A percentile compares a stretch with the other conserved stretches of the same genome.
Conservation (phyloP, 64 coral and sea anemone genomes). For the Montipora cactus region DNA sequence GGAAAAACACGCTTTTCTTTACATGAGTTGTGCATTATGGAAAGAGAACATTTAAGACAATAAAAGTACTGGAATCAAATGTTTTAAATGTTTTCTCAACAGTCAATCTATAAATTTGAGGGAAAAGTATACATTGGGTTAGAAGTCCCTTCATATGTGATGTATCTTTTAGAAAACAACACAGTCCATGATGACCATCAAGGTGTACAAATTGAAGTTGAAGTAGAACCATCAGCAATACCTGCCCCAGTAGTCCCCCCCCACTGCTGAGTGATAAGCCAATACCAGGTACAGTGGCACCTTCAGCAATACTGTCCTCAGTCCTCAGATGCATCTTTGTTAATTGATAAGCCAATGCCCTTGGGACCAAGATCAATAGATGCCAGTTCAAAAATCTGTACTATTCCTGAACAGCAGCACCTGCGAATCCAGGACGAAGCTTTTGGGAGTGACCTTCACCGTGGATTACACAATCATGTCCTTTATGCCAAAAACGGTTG, state of each 20-base stretch:
- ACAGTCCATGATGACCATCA: not conserved
- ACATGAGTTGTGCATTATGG: not conserved
- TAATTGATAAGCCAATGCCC: not conserved
- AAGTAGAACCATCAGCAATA: too few species aligned
- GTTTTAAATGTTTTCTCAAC: too few species aligned
- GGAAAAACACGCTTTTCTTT: not conserved
- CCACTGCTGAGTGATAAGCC: not conserved
- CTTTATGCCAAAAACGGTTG: not conserved
- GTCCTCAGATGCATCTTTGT: too few species aligned
- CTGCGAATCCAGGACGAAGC: not conserved
- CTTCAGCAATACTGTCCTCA: not conserved
- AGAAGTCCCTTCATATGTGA: not conserved
- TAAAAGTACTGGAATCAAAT: too few species aligned
- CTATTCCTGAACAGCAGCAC: conserved; percentile 23
- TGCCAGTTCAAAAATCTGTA: not conserved
- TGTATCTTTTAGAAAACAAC: conserved; percentile 13
- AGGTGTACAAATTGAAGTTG: not conserved
- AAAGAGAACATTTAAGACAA: not conserved
- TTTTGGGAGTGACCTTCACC: not conserved
- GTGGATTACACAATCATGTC: too few species aligned
- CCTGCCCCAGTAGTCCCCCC: not conserved
- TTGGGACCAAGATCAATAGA: too few species aligned
- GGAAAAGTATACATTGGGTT: too few species aligned
- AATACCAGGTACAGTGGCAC: not conserved
- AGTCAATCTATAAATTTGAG: too few species aligned